Evolutionary conservation across 2,888 invertebrate species (phyloP).

Genomic region (Sturmia bella): DNA sequence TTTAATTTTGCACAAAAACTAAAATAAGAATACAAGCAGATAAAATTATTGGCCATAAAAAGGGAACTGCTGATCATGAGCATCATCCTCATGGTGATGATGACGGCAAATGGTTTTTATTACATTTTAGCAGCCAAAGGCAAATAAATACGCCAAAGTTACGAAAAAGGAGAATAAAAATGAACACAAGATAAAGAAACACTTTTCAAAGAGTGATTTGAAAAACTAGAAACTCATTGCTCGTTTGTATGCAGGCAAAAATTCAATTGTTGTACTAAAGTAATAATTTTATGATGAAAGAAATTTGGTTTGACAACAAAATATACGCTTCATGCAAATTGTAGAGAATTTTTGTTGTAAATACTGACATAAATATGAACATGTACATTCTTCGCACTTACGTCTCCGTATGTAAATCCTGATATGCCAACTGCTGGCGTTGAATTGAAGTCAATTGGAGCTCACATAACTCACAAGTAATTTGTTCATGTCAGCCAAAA

Average conservation of each 20-base stretch:
- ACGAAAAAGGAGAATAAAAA: no score
- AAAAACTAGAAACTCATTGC: constrained; percentile 24
- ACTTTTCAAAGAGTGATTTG: background rate
- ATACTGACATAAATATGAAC: no score
- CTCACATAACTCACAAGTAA: no score
- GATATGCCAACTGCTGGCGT: no score
- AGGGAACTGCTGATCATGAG: constrained; percentile 1
- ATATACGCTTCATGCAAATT: constrained; percentile 45
- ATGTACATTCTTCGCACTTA: no score
- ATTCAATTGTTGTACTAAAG: background rate
- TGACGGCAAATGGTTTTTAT: constrained; percentile 22
- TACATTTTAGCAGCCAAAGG: constrained; percentile 42
- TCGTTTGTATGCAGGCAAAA: background rate
- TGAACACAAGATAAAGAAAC: constrained; percentile 10
- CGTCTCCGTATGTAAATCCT: no score
- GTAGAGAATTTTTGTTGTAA: no score
- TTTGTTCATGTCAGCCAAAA: no score
- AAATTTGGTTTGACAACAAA: constrained; percentile 31
- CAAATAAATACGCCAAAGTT: constrained; percentile 11
- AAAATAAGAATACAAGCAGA: background rate
- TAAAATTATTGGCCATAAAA: background rate
- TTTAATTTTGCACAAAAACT: constrained; percentile 10
- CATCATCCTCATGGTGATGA: no score
- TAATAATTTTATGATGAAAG: background rate
- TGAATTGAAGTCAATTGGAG: background rate